These are phyloP conservation scores for Pelodiscus sinensis DNA, from an alignment of 2,113 vertebrate genomes.

Conservation along the genomic window DNA sequence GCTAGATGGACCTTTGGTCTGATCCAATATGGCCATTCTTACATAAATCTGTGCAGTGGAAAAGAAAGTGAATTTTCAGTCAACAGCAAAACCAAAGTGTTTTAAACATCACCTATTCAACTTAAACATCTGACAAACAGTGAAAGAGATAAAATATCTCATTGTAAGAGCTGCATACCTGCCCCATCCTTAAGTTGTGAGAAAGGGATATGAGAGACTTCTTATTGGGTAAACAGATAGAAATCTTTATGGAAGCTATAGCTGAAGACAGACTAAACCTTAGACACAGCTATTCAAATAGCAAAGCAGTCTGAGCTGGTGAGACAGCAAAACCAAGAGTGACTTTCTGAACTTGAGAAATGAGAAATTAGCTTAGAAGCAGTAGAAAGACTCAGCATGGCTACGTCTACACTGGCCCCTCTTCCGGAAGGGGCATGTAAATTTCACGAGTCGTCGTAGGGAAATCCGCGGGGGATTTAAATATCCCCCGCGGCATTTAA, in stretches of 20 bases:
- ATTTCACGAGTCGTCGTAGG: no score
- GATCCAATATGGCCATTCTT: no score
- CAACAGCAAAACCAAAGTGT: not conserved
- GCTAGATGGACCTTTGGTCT: no score
- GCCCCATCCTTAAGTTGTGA: not conserved
- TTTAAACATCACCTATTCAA: not conserved
- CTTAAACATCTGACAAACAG: not conserved
- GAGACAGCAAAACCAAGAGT: not conserved
- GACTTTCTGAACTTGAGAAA: not conserved
- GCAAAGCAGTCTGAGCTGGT: not conserved
- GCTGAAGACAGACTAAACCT: not conserved
- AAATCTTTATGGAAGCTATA: not conserved
- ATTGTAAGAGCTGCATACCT: not conserved
- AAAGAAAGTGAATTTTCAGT: not conserved
- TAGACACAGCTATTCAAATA: not conserved
- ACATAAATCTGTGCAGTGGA: not conserved
- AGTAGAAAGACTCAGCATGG: not conserved
- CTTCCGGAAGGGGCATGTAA: no score
- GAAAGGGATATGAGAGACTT: not conserved
- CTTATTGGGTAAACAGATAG: not conserved
- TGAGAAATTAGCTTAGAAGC: not conserved
- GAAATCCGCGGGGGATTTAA: no score
- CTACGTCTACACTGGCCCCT: no score
- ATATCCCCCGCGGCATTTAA: no score
- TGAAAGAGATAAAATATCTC: not conserved